Percentiles rank a stretch among this genome's conserved stretches.
phyloP scores from a whole-genome alignment of 1,140 invertebrate genomes.

The Drosophila takahashii region DNA sequence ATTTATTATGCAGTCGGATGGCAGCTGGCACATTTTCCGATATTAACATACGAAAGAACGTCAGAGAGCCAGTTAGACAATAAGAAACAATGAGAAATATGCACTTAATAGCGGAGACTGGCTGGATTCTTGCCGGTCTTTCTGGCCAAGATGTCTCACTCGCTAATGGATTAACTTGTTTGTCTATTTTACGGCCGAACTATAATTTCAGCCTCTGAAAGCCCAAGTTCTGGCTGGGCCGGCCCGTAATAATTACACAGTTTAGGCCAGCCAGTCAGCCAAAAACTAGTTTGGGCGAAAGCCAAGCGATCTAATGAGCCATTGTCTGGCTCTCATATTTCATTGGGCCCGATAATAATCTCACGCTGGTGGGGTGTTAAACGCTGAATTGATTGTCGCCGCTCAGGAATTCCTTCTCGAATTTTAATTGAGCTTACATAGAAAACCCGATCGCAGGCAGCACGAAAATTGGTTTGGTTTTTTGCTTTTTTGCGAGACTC shows the following conservation, averaged over 20 bases:
- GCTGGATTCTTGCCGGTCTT: slow-evolving; percentile 64
- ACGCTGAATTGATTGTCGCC: slow-evolving; percentile 59
- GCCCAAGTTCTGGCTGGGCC: slow-evolving; percentile 13
- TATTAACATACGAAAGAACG: slow-evolving; percentile 68
- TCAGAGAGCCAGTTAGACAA: slow-evolving; percentile 46
- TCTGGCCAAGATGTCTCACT: slow-evolving; percentile 45
- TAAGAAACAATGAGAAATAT: slow-evolving; percentile 73
- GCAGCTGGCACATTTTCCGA: slow-evolving; percentile 64
- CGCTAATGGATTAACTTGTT: slow-evolving; percentile 81
- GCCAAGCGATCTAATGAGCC: slow-evolving; percentile 66
- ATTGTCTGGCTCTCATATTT: slow-evolving; percentile 76
- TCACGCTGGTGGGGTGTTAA: slow-evolving; percentile 66
- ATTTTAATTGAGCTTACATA: slow-evolving; percentile 30
- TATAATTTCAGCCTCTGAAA: slow-evolving; percentile 63
- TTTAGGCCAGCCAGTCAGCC: slow-evolving; percentile 39
- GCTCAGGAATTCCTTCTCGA: slow-evolving; percentile 19
- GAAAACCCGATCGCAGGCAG: slow-evolving; percentile 14
- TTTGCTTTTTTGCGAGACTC: not conserved
- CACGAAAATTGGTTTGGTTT: not conserved
- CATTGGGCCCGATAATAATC: slow-evolving; percentile 68
- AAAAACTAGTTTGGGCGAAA: slow-evolving; percentile 52
- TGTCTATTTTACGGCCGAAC: slow-evolving; percentile 64
- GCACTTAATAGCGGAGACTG: slow-evolving; percentile 61
- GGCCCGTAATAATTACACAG: slow-evolving; percentile 53
- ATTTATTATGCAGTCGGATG: slow-evolving; percentile 56